Conservation (phyloP, 2,113 vertebrate genomes). For the Arizona elegans region DNA sequence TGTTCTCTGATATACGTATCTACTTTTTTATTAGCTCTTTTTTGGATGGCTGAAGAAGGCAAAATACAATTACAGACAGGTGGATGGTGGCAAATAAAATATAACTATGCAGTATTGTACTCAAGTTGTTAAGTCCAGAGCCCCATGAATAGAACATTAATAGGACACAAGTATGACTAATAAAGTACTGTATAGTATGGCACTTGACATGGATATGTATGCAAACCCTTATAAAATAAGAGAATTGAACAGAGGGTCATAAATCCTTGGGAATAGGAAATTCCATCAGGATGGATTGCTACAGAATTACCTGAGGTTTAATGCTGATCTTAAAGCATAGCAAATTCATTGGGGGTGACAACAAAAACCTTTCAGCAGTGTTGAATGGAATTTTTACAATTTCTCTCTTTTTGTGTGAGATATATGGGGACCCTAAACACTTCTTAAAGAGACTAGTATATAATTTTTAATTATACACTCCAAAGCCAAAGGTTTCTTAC, state of each 20-base stretch:
- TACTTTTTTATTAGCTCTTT: not conserved
- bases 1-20: not conserved
- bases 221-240: not conserved
- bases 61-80: not conserved
- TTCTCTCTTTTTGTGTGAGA: not conserved
- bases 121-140: not conserved
- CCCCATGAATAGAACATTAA: not conserved
- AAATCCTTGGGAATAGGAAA: not conserved
- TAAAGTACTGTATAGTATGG: not conserved
- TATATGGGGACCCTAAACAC: not conserved
- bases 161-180: not conserved
- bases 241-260: not conserved
- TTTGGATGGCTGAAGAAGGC: not conserved
- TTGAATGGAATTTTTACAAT: not conserved
- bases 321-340: not conserved
- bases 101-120: not conserved
- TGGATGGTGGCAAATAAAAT: not conserved
- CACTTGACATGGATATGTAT: not conserved
- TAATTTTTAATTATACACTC: not conserved
- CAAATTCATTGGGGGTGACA: not conserved
- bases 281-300: not conserved
- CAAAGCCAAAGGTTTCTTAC: conserved; percentile 6
- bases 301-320: not conserved
- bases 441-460: not conserved
- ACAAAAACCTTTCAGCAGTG: not conserved